phyloP scores from a whole-genome alignment of 2,888 invertebrate species.

The Erebia epiphron region DNA sequence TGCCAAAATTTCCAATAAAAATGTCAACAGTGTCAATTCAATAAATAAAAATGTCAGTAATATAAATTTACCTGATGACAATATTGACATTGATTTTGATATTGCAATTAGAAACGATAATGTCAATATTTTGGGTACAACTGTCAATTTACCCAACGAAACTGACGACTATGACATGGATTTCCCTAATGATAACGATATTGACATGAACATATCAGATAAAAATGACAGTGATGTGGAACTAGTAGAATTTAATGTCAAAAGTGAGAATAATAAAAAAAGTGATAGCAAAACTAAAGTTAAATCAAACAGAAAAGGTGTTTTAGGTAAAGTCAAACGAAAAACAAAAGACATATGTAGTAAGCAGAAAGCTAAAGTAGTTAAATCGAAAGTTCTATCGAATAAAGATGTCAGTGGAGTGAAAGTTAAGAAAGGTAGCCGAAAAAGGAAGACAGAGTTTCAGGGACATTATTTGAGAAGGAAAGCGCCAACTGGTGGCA shows the following conservation, averaged over 20 bases:
- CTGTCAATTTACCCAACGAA: background rate
- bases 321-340: background rate
- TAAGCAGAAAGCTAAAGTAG: background rate
- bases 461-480: background rate
- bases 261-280: background rate
- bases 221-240: background rate
- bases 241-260: background rate
- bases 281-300: background rate
- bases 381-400: background rate
- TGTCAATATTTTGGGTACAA: background rate
- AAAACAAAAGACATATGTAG: background rate
- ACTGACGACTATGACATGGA: conserved; percentile 6
- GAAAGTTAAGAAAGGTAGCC: background rate
- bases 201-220: background rate
- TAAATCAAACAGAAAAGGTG: background rate
- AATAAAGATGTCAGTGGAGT: background rate
- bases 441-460: background rate
- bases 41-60: background rate
- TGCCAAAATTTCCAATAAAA: background rate
- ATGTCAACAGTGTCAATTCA: background rate
- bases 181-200: background rate
- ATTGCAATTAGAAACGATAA: background rate
- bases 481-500: conserved; percentile 4
- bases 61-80: background rate
- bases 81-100: background rate